These are phyloP conservation scores for Eupithecia inturbata DNA, from an alignment of 2,888 invertebrate species.

Conservation along the genomic window DNA sequence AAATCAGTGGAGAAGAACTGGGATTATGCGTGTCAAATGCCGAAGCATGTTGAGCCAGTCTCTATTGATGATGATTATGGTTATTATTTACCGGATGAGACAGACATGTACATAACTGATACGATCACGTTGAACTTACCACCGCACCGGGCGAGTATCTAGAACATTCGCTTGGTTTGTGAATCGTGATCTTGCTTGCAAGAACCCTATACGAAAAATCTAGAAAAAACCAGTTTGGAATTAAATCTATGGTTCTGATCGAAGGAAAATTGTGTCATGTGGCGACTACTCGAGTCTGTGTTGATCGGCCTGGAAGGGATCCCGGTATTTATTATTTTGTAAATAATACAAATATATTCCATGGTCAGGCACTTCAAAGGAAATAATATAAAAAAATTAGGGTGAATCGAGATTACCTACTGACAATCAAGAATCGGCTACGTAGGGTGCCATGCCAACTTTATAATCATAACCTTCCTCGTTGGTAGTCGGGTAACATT, in stretches of 20 bases:
- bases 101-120: constrained; percentile 59
- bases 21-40: constrained; percentile 69
- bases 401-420: too few species aligned
- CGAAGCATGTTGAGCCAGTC: constrained; percentile 60
- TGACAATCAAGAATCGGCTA: too few species aligned
- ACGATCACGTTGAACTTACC: constrained; percentile 78
- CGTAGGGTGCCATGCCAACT: too few species aligned
- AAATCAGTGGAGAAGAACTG: constrained; percentile 74
- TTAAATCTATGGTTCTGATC: neutral
- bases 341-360: neutral
- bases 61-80: constrained; percentile 79
- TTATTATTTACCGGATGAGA: constrained; percentile 77
- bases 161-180: constrained; percentile 44
- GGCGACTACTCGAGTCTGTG: neutral
- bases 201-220: too few species aligned
- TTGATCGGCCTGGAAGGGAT: too few species aligned
- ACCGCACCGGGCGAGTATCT: constrained; percentile 79
- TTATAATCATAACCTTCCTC: too few species aligned
- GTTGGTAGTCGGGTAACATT: too few species aligned
- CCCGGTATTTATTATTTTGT: neutral
- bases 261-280: neutral
- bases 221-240: neutral
- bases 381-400: too few species aligned
- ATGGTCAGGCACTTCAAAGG: neutral
- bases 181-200: constrained; percentile 18